Conservation (phyloP, 2,113 vertebrate genomes). For the Pongo pygmaeus region DNA sequence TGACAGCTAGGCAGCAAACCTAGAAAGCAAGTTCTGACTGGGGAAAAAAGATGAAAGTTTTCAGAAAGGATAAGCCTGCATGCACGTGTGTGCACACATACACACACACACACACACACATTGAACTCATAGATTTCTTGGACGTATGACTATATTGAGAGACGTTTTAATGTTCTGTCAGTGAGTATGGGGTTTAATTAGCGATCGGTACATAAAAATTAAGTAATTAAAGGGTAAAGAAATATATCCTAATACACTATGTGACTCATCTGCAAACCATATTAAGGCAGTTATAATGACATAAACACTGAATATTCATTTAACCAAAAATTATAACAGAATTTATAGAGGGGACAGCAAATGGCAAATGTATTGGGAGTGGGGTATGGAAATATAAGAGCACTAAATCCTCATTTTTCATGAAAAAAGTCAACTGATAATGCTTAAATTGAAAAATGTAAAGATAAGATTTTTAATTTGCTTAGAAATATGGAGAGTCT, state of each 20-base stretch:
- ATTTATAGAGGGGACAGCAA: background rate
- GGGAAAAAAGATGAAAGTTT: background rate
- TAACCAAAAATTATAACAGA: background rate
- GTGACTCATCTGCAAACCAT: background rate
- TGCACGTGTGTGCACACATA: fast-evolving
- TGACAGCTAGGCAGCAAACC: background rate
- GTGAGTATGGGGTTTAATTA: background rate
- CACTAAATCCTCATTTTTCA: background rate
- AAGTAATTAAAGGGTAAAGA: background rate
- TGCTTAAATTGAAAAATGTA: conserved; percentile 2
- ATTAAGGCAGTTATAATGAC: background rate
- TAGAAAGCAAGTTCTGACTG: background rate
- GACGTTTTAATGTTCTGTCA: background rate
- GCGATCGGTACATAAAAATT: background rate
- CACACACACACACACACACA: background rate
- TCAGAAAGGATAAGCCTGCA: background rate
- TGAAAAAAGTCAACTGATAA: background rate
- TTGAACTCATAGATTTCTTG: background rate
- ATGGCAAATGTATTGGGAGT: background rate
- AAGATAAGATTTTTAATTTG: background rate
- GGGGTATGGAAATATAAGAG: background rate
- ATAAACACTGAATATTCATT: background rate
- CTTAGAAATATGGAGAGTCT: background rate
- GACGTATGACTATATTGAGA: background rate
- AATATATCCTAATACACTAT: background rate